Evolutionary conservation across 2,797 vertebrate species (phyloP).

Genomic region (Smutsia gigantea): DNA sequence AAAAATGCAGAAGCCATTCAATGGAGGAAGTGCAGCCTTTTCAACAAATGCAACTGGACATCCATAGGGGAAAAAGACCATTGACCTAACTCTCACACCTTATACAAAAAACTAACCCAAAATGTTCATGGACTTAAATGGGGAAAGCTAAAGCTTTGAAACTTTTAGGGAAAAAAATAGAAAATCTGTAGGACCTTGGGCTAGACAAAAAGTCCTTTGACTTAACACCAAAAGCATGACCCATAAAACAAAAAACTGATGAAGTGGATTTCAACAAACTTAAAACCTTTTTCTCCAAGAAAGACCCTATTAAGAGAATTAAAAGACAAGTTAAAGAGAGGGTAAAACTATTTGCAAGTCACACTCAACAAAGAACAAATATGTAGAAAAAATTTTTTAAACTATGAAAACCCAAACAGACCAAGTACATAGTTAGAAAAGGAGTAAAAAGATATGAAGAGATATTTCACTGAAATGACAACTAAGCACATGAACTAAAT

Average conservation of each 20-base stretch:
- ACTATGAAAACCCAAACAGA: not conserved
- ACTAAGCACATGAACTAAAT: not conserved
- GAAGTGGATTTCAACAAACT: not conserved
- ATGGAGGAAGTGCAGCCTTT: not conserved
- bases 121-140: not conserved
- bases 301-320: not conserved
- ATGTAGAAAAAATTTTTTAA: not conserved
- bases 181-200: not conserved
- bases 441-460: not conserved
- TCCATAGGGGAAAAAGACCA: not conserved
- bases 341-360: not conserved
- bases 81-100: not conserved
- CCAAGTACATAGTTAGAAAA: slow-evolving; percentile 13
- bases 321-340: not conserved
- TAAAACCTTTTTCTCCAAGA: not conserved
- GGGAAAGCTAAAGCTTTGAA: not conserved
- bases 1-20: not conserved
- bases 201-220: not conserved
- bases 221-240: not conserved
- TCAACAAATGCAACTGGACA: not conserved
- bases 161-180: not conserved
- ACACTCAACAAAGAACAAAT: not conserved
- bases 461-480: slow-evolving; percentile 2
- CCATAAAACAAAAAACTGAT: not conserved
- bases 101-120: not conserved